Evolutionary conservation across 2,113 vertebrate species (phyloP).

Genomic region (Arothron firmamentum): DNA sequence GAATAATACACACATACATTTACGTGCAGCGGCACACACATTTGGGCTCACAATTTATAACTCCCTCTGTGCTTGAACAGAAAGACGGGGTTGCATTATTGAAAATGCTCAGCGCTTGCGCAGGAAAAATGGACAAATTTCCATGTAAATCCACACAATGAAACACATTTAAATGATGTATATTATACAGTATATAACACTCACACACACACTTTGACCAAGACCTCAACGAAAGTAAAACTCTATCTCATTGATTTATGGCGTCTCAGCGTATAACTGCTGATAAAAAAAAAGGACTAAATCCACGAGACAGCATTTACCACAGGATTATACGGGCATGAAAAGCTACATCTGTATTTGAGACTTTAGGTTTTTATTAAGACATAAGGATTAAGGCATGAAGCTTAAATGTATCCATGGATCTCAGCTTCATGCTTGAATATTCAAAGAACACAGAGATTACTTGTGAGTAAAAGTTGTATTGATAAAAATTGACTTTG

Average conservation of each 20-base stretch:
- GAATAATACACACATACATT: slow-evolving; percentile 1
- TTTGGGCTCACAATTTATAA: slow-evolving; percentile 40
- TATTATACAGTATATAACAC: not conserved
- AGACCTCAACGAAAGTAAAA: not conserved
- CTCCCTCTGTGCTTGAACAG: slow-evolving; percentile 47
- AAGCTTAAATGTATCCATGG: no score
- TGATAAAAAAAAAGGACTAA: slow-evolving; percentile 5
- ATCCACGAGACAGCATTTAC: slow-evolving; percentile 2
- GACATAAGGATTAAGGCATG: no score
- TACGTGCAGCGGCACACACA: slow-evolving; percentile 24
- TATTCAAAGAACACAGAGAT: no score
- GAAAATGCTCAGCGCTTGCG: not conserved
- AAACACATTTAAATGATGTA: not conserved
- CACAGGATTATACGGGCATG: not conserved
- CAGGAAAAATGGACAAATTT: not conserved
- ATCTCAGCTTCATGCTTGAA: no score
- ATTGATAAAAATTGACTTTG: no score
- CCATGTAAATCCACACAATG: not conserved
- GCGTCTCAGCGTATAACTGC: not conserved
- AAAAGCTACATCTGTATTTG: not conserved
- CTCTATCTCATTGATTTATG: no score
- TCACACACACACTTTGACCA: not conserved
- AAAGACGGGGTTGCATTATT: slow-evolving; percentile 7
- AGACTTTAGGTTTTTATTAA: no score
- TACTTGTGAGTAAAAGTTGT: no score